These are phyloP conservation scores for Leucophora obtusa DNA, from an alignment of 2,888 invertebrate genomes.

Conservation along the genomic window DNA sequence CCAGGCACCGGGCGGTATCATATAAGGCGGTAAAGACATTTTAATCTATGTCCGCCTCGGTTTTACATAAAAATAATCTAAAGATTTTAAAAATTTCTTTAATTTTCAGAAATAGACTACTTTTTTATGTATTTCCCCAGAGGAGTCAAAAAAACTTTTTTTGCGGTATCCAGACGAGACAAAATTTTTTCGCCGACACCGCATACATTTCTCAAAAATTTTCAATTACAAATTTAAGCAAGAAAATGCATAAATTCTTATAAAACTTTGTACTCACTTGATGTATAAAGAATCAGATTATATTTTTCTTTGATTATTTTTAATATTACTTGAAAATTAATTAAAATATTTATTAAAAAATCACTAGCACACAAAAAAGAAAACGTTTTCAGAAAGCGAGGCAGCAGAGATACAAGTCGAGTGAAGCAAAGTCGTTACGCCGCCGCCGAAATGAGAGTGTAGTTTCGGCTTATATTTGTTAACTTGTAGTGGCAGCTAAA, in stretches of 20 bases:
- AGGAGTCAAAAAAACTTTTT: constrained; percentile 5
- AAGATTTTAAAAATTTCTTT: background rate
- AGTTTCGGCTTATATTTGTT: too few species aligned
- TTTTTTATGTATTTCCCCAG: constrained; percentile 3
- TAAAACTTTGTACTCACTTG: constrained; percentile 52
- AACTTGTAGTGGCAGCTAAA: too few species aligned
- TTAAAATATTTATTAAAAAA: constrained; percentile 35
- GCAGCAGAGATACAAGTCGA: too few species aligned
- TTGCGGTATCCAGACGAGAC: constrained; percentile 40
- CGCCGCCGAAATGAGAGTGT: too few species aligned
- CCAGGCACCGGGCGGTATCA: constrained; percentile 83
- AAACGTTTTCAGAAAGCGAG: constrained; percentile 61
- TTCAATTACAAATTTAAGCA: constrained; percentile 1
- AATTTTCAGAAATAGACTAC: background rate
- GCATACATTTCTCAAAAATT: constrained; percentile 47
- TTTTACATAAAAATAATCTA: constrained; percentile 20
- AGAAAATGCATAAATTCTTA: background rate
- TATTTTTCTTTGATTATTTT: constrained; percentile 20
- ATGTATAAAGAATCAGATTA: constrained; percentile 6
- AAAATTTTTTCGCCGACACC: constrained; percentile 36
- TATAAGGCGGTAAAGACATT: constrained; percentile 79
- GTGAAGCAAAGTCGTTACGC: too few species aligned
- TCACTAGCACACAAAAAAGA: constrained; percentile 38
- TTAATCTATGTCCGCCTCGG: constrained; percentile 18
- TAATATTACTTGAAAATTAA: constrained; percentile 15